Evolutionary conservation across 2,797 vertebrate genomes (phyloP).

Genomic region (Lepus townsendii): DNA sequence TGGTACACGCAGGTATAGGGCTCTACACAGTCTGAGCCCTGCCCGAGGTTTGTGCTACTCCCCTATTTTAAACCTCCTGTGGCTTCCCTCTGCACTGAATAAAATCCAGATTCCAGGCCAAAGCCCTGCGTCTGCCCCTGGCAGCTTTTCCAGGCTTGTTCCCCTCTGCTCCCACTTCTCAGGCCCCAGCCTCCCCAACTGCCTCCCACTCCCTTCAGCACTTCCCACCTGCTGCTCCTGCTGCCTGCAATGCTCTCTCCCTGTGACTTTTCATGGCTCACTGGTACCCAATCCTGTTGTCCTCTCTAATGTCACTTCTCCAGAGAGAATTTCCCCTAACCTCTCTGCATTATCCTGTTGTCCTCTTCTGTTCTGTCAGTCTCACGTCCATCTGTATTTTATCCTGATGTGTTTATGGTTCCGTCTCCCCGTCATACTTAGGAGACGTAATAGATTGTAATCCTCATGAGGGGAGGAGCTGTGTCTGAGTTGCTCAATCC

Average conservation of each 20-base stretch:
- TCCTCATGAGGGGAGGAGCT: background rate
- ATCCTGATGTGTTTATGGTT: background rate
- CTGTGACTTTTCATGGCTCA: background rate
- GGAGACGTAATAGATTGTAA: background rate
- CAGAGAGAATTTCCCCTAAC: background rate
- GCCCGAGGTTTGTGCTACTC: background rate
- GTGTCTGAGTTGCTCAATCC: background rate
- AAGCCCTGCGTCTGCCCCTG: background rate
- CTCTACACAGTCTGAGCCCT: rapidly evolving
- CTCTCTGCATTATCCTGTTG: background rate
- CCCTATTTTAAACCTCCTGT: background rate
- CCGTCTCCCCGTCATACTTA: background rate
- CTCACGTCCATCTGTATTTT: background rate
- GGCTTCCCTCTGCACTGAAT: background rate
- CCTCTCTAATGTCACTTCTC: background rate
- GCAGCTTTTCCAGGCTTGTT: background rate
- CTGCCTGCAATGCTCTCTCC: background rate
- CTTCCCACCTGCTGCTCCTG: background rate
- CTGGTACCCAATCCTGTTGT: background rate
- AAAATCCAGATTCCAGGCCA: background rate
- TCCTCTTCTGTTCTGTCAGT: background rate
- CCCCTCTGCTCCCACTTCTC: no score
- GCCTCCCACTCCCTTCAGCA: background rate
- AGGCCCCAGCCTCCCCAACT: background rate
- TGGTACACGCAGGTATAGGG: no score